Base-by-base conservation (phyloP, 2,888 invertebrate species). In the Eupithecia subumbrata region DNA sequence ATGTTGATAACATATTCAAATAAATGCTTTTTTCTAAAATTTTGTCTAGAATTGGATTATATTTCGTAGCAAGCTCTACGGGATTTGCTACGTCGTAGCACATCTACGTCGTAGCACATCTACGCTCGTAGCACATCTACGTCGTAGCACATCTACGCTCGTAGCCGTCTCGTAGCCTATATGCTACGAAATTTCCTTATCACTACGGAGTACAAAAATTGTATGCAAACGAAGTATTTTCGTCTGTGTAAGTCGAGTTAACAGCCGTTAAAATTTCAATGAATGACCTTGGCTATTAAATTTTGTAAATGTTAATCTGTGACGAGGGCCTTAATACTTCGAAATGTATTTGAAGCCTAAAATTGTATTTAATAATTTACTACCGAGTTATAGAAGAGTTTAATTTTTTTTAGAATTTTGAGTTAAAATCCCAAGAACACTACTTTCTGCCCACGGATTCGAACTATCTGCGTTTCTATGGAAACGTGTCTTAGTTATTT, bases 261-360 rank as follows among this genome's bases (percentile, higher is more conserved):
- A 70, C 72, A 63, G 63, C 67, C 34, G 70, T 64, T 78, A 64
- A 76, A 76, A 70, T 78, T 72, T 78, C 74, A 76, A 78, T 78
- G 74, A 74, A 75, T 45, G 66, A 73, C 73, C 73, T 78, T 60
- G 16, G 72, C 72, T 64, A 72, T 68, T 34, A 75, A 71, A 74
- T 74, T 78, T 69, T n/a, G 14, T n/a, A n/a, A 25, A 48, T 25
- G 40, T 45, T 67, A 71, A 76, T 74, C 69, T 71, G 60, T 74
- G 45, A 73, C 68, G 43, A 70, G 25, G 18, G 40, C 45, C 60
- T 14, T 9, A 76, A 63, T 45, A 43, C 43, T 30, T 8, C 2
- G 64, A 64, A 64, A 34, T 64, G 9, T 64, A 34, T 34, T 18
- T 34, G 9, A 18, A 64, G 18, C 3, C 34, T 11, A 18, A 64